phyloP scores from a whole-genome alignment of 1,140 invertebrate genomes.

The Danaus plexippus region DNA sequence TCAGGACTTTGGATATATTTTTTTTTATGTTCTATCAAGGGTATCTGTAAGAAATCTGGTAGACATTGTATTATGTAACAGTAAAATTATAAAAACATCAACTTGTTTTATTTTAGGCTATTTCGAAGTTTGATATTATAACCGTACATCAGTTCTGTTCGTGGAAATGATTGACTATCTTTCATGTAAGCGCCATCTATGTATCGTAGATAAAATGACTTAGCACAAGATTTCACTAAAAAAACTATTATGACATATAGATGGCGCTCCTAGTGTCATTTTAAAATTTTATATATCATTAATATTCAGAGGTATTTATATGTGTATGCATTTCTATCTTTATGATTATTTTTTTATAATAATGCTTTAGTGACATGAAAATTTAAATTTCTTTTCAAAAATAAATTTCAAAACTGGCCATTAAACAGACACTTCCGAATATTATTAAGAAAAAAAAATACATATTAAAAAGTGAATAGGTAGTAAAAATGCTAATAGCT shows the following conservation, averaged over 20 bases:
- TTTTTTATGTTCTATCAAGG: constrained; percentile 13
- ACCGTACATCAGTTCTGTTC: not conserved
- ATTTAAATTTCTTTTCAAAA: not conserved
- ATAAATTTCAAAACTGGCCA: too few relatives aligned
- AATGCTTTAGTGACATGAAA: not conserved
- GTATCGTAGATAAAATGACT: not conserved
- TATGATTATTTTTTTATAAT: too few relatives aligned
- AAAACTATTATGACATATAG: too few relatives aligned
- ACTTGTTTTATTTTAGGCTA: constrained; percentile 6
- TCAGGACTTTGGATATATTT: constrained; percentile 15
- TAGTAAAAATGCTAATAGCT: too few relatives aligned
- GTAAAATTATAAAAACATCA: constrained; percentile 30
- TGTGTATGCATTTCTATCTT: too few relatives aligned
- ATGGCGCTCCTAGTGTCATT: too few relatives aligned
- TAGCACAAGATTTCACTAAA: not conserved
- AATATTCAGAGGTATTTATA: too few relatives aligned
- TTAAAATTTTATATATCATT: too few relatives aligned
- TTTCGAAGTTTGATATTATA: not conserved
- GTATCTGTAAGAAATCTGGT: constrained; percentile 18
- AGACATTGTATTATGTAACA: constrained; percentile 42
- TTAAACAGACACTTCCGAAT: too few relatives aligned
- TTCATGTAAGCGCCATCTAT: constrained; percentile 12
- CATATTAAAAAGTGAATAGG: too few relatives aligned
- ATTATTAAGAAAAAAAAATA: too few relatives aligned
- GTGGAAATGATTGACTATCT: not conserved